phyloP scores from a whole-genome alignment of 2,113 vertebrate species.

The Sylvia atricapilla region DNA sequence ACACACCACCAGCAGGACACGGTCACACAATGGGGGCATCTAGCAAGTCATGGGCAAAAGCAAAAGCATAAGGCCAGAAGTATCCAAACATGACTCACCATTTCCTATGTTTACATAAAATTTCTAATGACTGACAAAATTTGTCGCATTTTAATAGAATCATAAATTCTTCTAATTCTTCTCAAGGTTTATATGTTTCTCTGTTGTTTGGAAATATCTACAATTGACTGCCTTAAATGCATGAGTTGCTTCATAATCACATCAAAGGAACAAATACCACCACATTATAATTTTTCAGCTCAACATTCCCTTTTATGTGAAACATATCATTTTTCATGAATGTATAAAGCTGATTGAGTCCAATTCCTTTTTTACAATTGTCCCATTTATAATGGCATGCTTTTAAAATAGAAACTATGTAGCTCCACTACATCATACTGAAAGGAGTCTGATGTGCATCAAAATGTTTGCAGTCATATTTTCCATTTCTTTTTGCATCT shows the following conservation, averaged over 20 bases:
- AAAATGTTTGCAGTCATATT: neutral
- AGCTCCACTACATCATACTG: neutral
- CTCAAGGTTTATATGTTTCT: neutral
- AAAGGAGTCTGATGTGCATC: neutral
- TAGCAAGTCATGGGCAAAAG: neutral
- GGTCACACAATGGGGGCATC: neutral
- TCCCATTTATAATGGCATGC: neutral
- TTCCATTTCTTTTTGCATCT: conserved; percentile 33
- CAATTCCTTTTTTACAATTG: neutral
- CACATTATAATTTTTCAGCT: neutral
- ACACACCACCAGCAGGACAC: neutral
- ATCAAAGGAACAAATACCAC: neutral
- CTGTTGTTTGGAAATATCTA: neutral
- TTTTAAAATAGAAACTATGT: neutral
- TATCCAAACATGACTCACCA: neutral
- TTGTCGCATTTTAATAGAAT: neutral
- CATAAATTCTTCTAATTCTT: neutral
- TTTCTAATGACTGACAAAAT: neutral
- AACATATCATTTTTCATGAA: neutral
- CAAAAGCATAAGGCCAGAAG: neutral
- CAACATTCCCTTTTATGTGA: neutral
- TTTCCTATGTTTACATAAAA: neutral
- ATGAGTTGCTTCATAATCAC: neutral
- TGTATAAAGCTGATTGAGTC: neutral
- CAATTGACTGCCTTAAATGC: neutral